Percentiles rank a stretch among this genome's conserved stretches.
Evolutionary conservation across 2,888 invertebrate species (phyloP).

Genomic region (Pristionchus maxplancki): DNA sequence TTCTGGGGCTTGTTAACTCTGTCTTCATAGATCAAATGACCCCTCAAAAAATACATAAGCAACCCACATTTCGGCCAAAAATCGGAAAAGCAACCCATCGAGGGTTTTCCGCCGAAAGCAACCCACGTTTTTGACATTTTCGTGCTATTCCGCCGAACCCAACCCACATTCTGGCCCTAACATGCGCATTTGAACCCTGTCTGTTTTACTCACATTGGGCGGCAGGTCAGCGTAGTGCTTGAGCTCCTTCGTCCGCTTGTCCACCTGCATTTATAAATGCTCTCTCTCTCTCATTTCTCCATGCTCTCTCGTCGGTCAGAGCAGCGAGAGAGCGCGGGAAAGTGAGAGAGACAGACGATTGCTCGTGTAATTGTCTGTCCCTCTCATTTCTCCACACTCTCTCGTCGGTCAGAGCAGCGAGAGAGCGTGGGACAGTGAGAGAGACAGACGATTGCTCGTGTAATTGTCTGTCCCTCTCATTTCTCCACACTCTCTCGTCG

Average conservation of each 20-base stretch:
- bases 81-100: too few relatives aligned
- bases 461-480: not conserved
- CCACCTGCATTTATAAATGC: slow-evolving; percentile 51
- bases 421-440: not conserved
- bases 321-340: not conserved
- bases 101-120: too few relatives aligned
- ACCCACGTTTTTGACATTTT: too few relatives aligned
- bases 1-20: too few relatives aligned
- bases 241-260: slow-evolving; percentile 12
- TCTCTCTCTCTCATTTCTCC: not conserved
- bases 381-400: not conserved
- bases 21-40: too few relatives aligned
- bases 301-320: not conserved
- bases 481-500: not conserved
- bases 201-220: slow-evolving; percentile 36
- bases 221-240: slow-evolving; percentile 43
- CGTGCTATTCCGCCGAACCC: too few relatives aligned
- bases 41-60: too few relatives aligned
- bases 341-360: not conserved
- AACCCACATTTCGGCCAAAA: too few relatives aligned
- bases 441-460: not conserved
- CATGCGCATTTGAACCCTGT: too few relatives aligned
- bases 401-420: not conserved
- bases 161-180: too few relatives aligned
- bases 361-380: not conserved